Conservation (phyloP, 2,113 vertebrate genomes). For the Hyla sarda region DNA sequence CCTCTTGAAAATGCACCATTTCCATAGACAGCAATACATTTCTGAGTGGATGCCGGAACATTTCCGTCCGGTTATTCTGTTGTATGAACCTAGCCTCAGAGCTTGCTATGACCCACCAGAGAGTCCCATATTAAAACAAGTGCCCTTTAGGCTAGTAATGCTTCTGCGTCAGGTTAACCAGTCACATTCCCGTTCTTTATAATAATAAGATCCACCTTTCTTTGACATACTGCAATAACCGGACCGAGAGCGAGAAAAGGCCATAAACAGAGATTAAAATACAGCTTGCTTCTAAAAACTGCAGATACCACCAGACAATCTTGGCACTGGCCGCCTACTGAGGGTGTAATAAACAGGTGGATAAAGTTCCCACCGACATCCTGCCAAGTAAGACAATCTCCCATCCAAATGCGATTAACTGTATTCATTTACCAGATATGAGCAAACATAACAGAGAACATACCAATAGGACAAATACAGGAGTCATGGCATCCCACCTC, state of each 20-base stretch:
- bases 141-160: no score
- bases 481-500: neutral
- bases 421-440: slow-evolving; percentile 40
- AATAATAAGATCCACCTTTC: neutral
- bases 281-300: neutral
- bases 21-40: no score
- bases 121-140: neutral
- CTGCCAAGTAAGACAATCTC: slow-evolving; percentile 45
- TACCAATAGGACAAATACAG: neutral
- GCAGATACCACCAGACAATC: neutral
- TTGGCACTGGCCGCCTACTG: neutral
- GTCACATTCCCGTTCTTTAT: neutral
- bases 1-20: no score
- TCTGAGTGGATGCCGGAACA: no score
- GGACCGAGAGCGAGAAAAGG: neutral
- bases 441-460: slow-evolving; percentile 22
- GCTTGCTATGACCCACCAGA: no score
- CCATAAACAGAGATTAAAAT: neutral
- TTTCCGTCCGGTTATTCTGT: no score
- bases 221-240: neutral
- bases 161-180: neutral
- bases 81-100: no score
- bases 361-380: slow-evolving; percentile 16
- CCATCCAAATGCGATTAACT: slow-evolving; percentile 16
- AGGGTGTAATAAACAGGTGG: slow-evolving; percentile 32